Conservation (phyloP, 1,140 invertebrate species). For the Lepidostoma basale region DNA sequence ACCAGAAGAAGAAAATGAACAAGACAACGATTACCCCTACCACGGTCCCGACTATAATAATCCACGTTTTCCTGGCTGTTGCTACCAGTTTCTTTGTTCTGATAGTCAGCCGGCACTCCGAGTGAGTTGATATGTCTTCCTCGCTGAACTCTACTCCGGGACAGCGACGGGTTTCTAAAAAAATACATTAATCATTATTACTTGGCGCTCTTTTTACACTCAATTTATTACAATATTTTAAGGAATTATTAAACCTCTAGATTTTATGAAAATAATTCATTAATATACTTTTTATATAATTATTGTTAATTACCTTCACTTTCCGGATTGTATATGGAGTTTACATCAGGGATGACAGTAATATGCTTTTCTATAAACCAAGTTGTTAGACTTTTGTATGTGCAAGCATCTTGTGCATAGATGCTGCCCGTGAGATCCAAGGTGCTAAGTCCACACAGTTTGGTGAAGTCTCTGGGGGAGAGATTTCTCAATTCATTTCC, state of each 20-base stretch:
- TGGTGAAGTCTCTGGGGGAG: constrained; percentile 50
- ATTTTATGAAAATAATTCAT: background rate
- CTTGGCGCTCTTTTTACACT: no score
- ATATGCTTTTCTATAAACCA: constrained; percentile 55
- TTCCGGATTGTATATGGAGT: constrained; percentile 33
- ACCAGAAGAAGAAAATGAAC: constrained; percentile 54
- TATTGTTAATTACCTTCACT: constrained; percentile 32
- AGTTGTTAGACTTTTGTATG: constrained; percentile 50
- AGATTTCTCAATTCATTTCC: constrained; percentile 52
- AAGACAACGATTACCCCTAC: constrained; percentile 57
- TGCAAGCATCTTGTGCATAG: constrained; percentile 49
- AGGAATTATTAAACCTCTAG: no score
- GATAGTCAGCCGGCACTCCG: constrained; percentile 50
- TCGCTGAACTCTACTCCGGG: constrained; percentile 10
- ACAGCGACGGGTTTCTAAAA: constrained; percentile 29
- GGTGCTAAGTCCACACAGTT: constrained; percentile 55
- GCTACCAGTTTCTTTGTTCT: constrained; percentile 35
- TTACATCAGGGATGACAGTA: constrained; percentile 48
- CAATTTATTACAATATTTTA: no score
- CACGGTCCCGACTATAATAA: constrained; percentile 54
- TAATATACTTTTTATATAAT: background rate
- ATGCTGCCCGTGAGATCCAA: constrained; percentile 56
- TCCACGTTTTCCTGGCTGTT: constrained; percentile 54
- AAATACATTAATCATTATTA: no score
- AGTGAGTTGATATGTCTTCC: constrained; percentile 24